Base-by-base conservation (phyloP, 1,140 invertebrate genomes). In the Dendrolimus punctatus region DNA sequence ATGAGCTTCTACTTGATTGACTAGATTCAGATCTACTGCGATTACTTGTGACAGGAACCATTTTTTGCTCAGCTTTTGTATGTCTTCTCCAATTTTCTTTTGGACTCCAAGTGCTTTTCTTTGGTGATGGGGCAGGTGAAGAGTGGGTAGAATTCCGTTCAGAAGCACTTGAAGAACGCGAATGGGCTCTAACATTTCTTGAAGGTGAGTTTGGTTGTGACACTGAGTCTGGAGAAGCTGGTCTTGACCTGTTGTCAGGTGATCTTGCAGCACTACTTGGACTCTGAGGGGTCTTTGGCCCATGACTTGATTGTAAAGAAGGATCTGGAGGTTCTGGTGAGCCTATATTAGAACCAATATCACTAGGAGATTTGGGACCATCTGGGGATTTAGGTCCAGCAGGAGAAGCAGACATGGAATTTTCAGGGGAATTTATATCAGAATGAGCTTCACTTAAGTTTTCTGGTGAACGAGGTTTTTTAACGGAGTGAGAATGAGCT, bases 51-150 rank as follows among this genome's bases (percentile, higher is more conserved):
- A 61, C 51, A 6, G 73, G 23, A 8, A 82, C 77, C 77, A 80
- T 81, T 64, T 84, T 84, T 66, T 85, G 79, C 70, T 82, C 82
- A 42, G 80, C 82, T 62, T 84, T 84, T 49, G 78, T 85, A 45
- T 82, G 77, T 51, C 80, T 73, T 51, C 80, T 71, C 80, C 76
- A 83, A 46, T 73, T 79, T 48, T 81, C 79, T 62, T 84, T 81
- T 38, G 79, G 76, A 61, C 77, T 82, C 82, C 80, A 84, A 8
- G 76, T 71, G 68, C 66, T 75, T 71, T 79, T 81, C 58, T 76
- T 85, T 68, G 64, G 67, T 49, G 68, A 69, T 49, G 55, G 66
- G 55, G 46, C 49, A 40, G 69, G 67, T 40, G 79, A 79, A 37
- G 69, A 71, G 9, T 58, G 67, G 38, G 64, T 56, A 46, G 73